Evolutionary conservation across 2,797 vertebrate genomes (phyloP).

Genomic region (Aphelocoma californica): DNA sequence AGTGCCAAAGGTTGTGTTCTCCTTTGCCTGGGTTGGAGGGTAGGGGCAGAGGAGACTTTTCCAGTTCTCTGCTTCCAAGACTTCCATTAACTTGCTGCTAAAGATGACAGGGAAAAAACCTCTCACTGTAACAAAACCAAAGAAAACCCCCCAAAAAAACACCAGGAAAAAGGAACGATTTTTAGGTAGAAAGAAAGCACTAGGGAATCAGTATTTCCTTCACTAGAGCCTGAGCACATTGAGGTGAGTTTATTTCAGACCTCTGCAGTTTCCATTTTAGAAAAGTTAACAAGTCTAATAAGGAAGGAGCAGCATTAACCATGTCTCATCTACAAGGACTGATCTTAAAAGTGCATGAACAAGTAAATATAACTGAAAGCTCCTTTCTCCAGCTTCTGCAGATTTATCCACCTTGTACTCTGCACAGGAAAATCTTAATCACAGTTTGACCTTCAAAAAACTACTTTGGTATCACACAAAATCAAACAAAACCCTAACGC

Average conservation of each 20-base stretch:
- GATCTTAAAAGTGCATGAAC: neutral
- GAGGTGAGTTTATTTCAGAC: neutral
- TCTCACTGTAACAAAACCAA: neutral
- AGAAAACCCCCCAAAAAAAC: neutral
- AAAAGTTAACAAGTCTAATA: neutral
- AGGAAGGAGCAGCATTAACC: neutral
- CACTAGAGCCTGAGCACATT: neutral
- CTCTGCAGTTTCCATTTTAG: neutral
- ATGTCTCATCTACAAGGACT: neutral
- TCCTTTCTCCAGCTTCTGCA: neutral
- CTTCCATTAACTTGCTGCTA: neutral
- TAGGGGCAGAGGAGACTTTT: neutral
- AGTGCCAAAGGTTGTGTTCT: neutral
- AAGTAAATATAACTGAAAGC: neutral
- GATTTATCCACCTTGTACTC: neutral
- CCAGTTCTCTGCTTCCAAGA: neutral
- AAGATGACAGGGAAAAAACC: neutral
- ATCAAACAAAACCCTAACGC: neutral
- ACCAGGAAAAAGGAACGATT: neutral
- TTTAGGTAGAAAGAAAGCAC: neutral
- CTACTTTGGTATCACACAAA: neutral
- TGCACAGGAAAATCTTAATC: neutral
- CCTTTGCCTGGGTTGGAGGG: fast-evolving
- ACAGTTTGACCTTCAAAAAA: neutral
- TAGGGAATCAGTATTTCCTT: neutral